Evolutionary conservation across 2,113 vertebrate species (phyloP), one percentile per base, ranked within the genome.

Genomic region (Ceyx margarethae): DNA sequence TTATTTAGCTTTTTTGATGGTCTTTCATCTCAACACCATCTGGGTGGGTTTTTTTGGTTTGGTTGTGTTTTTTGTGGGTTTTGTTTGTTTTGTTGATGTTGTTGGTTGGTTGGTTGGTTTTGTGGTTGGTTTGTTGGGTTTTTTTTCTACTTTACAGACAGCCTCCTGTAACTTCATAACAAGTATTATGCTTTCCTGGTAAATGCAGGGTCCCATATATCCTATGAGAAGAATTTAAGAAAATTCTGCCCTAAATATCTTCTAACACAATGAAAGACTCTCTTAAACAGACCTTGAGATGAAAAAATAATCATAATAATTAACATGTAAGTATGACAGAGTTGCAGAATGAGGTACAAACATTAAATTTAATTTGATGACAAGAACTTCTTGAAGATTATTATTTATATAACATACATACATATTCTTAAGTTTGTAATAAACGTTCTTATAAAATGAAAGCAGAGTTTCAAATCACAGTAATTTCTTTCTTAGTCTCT

Each of bases 281-380:
- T 61, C 23, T 62, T 31, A 71, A 72, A 40, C 17, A 83, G 65
- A 64, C 13, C 65, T 15, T 9, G 3, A 72, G 72, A 79, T 67
- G 65, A 93, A 72, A 93, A 78, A 85, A 43, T 42, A 93, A 89
- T 85, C 46, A 89, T 26, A 2, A 80, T 87, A 78, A 93, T 94
- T 85, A 89, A 21, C 45, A 33, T 6, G 4, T 43, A 79, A 82
- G 51, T n/a, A 23, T 33, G 69, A 84, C 40, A 75, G 69, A 66
- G 8, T 11, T 86, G 19, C 42, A 69, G 74, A 75, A 84, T 46
- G 57, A 90, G 42, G 53, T 73, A 61, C 16, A 94, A 95, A 81
- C 43, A 90, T 15, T 11, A 81, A 83, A 91, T 29, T 60, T 64
- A 51, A 85, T 71, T 85, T 75, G 57, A 81, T 77, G 35, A 53